Evolutionary conservation across 37 sponge, comb jelly and placozoan species (phyloP).

Genomic region (Aplysina aerophoba): DNA sequence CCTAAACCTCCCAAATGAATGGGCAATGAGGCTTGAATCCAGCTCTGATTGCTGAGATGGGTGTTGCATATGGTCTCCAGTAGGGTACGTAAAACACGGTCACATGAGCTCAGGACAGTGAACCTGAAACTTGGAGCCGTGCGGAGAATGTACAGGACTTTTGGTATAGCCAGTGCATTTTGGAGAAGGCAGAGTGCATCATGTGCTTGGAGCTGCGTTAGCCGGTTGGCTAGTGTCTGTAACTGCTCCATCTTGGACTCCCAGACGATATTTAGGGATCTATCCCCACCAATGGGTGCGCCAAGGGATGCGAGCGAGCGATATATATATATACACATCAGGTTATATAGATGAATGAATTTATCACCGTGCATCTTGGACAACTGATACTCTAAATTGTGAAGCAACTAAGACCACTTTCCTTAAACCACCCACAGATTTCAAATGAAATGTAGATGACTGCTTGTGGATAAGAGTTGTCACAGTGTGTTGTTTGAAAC

Average conservation of each 20-base stretch:
- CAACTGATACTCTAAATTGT: no score
- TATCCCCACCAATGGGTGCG: conserved; percentile 8
- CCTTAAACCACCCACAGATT: no score
- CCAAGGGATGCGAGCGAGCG: no score
- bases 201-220: conserved; percentile 28
- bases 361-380: no score
- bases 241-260: not conserved
- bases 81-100: conserved; percentile 21
- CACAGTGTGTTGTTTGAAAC: no score
- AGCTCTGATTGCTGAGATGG: conserved; percentile 18
- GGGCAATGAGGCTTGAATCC: conserved; percentile 52
- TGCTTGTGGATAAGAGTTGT: no score
- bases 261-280: conserved; percentile 7
- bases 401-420: no score
- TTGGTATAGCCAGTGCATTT: conserved; percentile 53
- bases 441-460: no score
- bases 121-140: conserved; percentile 45
- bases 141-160: conserved; percentile 48
- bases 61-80: conserved; percentile 31
- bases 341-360: no score
- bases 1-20: conserved; percentile 47
- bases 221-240: conserved; percentile 21
- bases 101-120: conserved; percentile 3
- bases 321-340: no score
- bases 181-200: conserved; percentile 43